Conservation (phyloP, 2,797 vertebrate genomes). For the Pseudotriccus pelzelni region DNA sequence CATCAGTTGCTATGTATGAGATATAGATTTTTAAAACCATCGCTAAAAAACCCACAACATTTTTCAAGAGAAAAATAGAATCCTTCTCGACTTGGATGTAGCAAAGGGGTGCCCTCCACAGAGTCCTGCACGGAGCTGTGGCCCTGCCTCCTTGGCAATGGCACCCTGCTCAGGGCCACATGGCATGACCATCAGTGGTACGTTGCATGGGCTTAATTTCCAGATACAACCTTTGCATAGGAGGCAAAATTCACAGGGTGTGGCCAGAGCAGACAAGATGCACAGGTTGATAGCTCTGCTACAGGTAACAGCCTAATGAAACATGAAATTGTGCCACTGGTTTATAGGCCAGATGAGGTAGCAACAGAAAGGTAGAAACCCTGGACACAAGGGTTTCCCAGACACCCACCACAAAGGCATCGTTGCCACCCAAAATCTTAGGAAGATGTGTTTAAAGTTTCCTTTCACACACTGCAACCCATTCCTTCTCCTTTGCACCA, state of each 20-base stretch:
- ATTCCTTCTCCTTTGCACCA: background rate
- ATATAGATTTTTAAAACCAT: slow-evolving; percentile 21
- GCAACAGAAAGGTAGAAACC: background rate
- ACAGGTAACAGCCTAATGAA: background rate
- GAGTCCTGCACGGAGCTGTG: rapidly evolving
- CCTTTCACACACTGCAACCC: background rate
- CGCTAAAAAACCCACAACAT: background rate
- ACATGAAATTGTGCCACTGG: background rate
- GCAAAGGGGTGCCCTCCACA: background rate
- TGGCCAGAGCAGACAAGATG: background rate
- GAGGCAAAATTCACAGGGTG: background rate
- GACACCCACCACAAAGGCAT: background rate
- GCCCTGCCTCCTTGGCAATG: background rate
- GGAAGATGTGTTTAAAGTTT: background rate
- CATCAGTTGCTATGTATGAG: background rate
- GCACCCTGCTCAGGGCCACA: background rate
- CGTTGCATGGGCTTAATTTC: background rate
- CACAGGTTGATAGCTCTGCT: background rate
- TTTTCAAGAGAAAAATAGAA: slow-evolving; percentile 8
- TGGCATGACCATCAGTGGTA: background rate
- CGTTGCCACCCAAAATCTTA: background rate
- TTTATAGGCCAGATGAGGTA: background rate
- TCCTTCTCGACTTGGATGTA: background rate
- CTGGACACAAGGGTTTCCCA: background rate
- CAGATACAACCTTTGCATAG: background rate